A percentile compares a stretch with the other conserved stretches of the same genome.
phyloP scores from a whole-genome alignment of 2,113 vertebrate genomes.

The Nannospalax galili region DNA sequence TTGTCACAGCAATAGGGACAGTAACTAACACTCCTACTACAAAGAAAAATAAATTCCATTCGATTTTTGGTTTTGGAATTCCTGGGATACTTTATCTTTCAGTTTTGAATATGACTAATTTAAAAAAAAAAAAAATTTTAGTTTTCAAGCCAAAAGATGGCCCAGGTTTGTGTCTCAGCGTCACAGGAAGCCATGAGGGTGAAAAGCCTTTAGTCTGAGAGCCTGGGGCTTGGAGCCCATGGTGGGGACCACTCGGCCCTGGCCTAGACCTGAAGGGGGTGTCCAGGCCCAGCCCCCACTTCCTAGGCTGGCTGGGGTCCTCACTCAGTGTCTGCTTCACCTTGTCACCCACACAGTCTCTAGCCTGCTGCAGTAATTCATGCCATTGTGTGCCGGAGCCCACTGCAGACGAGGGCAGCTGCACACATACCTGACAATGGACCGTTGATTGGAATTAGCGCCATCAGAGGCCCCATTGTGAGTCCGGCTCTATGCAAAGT shows the following conservation, averaged over 20 bases:
- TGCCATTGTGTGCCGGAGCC: background rate
- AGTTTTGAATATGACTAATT: background rate
- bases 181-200: background rate
- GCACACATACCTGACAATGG: background rate
- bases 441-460: background rate
- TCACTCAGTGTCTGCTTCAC: background rate
- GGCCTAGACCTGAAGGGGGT: too few relatives aligned
- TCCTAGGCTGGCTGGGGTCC: background rate
- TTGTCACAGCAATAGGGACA: background rate
- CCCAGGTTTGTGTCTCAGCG: background rate
- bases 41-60: background rate
- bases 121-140: background rate
- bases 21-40: background rate
- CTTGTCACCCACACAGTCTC: too few relatives aligned
- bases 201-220: background rate
- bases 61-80: background rate
- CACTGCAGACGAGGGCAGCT: background rate
- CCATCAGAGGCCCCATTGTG: background rate
- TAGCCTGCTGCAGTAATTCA: background rate
- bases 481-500: too few relatives aligned
- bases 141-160: background rate
- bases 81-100: background rate
- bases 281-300: too few relatives aligned
- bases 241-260: rapidly evolving
- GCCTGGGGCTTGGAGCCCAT: too few relatives aligned